Evolutionary conservation across 2,888 invertebrate species (phyloP).

Genomic region (Limnephilus auricula): DNA sequence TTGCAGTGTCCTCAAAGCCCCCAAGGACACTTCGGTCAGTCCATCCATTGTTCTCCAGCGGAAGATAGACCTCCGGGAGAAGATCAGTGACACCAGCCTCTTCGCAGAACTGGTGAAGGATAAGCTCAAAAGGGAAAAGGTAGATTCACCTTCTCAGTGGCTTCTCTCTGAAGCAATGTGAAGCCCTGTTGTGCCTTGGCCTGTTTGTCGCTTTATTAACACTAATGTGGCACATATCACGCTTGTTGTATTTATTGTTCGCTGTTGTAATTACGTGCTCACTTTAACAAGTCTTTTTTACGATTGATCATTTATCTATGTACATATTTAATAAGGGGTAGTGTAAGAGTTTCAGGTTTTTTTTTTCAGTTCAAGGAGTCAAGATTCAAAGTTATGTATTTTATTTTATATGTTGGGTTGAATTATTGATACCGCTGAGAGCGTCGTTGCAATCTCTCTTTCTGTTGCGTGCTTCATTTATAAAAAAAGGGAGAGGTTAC

Average conservation of each 20-base stretch:
- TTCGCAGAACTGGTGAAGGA: slow-evolving; percentile 94
- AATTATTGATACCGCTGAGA: neutral
- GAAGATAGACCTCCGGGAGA: slow-evolving; percentile 84
- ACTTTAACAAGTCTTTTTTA: neutral
- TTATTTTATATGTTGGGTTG: neutral
- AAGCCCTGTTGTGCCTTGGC: neutral
- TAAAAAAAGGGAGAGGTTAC: neutral
- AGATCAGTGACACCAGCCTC: slow-evolving; percentile 92
- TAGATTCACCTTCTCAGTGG: slow-evolving; percentile 70
- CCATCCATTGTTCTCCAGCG: slow-evolving; percentile 71
- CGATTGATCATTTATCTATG: neutral
- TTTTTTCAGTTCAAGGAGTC: no score
- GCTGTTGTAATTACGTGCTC: neutral
- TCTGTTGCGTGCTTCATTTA: neutral
- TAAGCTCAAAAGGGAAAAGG: slow-evolving; percentile 88
- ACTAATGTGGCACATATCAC: slow-evolving; percentile 2
- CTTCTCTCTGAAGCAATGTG: neutral
- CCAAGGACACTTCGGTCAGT: slow-evolving; percentile 24
- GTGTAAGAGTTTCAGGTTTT: neutral
- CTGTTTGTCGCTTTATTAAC: neutral
- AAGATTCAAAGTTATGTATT: neutral
- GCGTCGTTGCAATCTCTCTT: neutral
- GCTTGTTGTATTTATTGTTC: slow-evolving; percentile 19
- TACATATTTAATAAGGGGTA: neutral
- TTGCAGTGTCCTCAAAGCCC: slow-evolving; percentile 32